Conservation (phyloP, 2,113 vertebrate species). For the Micromys minutus region DNA sequence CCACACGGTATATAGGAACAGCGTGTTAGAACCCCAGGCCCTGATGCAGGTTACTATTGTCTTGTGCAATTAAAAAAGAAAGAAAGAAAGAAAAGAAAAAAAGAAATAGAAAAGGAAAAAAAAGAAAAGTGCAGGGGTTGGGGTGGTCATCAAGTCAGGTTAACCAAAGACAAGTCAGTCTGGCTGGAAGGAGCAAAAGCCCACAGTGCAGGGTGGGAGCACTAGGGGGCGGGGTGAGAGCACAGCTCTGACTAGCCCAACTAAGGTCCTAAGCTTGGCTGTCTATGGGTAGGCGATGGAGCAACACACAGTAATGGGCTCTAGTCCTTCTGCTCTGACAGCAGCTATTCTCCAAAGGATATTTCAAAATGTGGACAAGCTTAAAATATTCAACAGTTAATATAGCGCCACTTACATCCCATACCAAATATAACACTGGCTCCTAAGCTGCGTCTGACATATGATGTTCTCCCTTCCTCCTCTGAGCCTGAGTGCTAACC, state of each 20-base stretch:
- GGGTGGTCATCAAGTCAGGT: neutral
- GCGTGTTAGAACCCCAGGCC: neutral
- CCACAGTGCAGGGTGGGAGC: neutral
- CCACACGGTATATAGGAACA: accelerated
- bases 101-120: neutral
- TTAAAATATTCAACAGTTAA: constrained; percentile 74
- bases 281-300: neutral
- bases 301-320: neutral
- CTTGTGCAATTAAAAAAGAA: neutral
- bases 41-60: too few relatives aligned
- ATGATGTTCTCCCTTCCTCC: neutral
- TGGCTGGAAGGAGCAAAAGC: neutral
- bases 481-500: neutral
- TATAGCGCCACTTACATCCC: constrained; percentile 54
- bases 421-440: neutral
- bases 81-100: neutral
- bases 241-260: neutral
- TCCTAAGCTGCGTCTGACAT: constrained; percentile 32
- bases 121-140: neutral
- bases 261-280: neutral
- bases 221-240: neutral
- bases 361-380: constrained; percentile 49
- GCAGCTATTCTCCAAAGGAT: constrained; percentile 13
- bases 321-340: neutral
- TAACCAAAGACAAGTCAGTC: neutral